Evolutionary conservation across 2,113 vertebrate species (phyloP), one percentile per base, ranked within the genome.

Genomic region (Alaudala cheleensis): DNA sequence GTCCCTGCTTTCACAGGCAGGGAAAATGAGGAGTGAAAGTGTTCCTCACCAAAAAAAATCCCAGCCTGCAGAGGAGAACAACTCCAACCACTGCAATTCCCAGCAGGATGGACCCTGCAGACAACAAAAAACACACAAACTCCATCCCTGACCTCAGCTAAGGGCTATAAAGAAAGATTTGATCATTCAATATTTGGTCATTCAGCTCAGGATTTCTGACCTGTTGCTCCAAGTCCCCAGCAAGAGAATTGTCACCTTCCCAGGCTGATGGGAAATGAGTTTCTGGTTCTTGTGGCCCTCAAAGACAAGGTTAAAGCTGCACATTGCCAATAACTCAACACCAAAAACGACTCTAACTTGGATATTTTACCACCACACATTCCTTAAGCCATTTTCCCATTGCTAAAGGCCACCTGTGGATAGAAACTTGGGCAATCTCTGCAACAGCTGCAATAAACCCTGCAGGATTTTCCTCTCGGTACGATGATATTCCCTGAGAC

Each of bases 301-400:
- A 45, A 39, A 39, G 39, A 28, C 9, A 40, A 82, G 11, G 14
- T n/a, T 37, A 42, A 72, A 82, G 49, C 40, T 10, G 25, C 66
- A 40, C 11, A 0, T 6, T 4, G 7, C 13, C 76, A 42, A 73
- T 85, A 73, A 6, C 3, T 2, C 7, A 73, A 17, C 1, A 19
- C 28, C 22, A 2, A 5, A 40, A 85, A 6, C 0, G 0, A 20
- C 10, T 37, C 7, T 10, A 47, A 23, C 8, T 21, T 37, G 0
- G 0, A 0, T 14, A 39, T 74, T 64, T 66, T 23, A 37, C 11
- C 33, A 33, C 6, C 23, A 34, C 9, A 9, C 13, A 8, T 62
- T 69, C n/a, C 67, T 62, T 10, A 42, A 76, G 37, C 42, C n/a
- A 4, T 39, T 61, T 51, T 42, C 10, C 65, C 47, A 0, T 17